These are phyloP conservation scores for Aphaenogaster rudis DNA, from an alignment of 1,140 invertebrate genomes.

Conservation along the genomic window DNA sequence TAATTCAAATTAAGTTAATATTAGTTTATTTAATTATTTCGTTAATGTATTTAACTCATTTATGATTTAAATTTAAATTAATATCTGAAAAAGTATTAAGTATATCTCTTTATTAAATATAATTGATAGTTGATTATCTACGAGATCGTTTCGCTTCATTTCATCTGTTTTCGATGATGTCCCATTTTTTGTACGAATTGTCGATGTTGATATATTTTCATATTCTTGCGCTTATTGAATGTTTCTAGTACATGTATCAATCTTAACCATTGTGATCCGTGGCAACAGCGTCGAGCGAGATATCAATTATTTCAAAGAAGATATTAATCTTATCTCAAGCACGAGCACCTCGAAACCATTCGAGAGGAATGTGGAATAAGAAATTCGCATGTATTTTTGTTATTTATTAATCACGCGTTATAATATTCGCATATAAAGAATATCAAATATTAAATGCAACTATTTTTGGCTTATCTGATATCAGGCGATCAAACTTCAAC, in stretches of 20 bases:
- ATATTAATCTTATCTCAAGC: conserved; percentile 11
- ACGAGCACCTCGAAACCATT: not conserved
- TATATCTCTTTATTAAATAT: not conserved
- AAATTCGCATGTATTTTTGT: not conserved
- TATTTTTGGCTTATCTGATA: not conserved
- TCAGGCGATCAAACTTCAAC: not conserved
- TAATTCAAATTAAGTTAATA: not conserved
- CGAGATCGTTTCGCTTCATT: not conserved
- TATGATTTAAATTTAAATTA: conserved; percentile 3
- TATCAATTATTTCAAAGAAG: conserved; percentile 16
- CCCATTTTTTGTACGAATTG: conserved; percentile 5
- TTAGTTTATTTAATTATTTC: not conserved
- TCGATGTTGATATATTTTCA: not conserved
- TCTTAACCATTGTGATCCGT: not conserved
- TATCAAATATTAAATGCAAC: too few species aligned
- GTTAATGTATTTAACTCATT: not conserved
- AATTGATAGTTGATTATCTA: not conserved
- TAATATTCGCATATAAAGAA: not conserved
- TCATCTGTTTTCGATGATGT: not conserved
- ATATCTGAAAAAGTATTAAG: too few species aligned
- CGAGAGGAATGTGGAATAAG: not conserved
- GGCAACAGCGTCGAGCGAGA: not conserved
- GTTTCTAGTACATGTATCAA: not conserved
- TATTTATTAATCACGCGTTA: not conserved
- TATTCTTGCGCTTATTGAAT: not conserved